Conservation (phyloP, 2,113 vertebrate genomes). For the Ardeotis arabs region DNA sequence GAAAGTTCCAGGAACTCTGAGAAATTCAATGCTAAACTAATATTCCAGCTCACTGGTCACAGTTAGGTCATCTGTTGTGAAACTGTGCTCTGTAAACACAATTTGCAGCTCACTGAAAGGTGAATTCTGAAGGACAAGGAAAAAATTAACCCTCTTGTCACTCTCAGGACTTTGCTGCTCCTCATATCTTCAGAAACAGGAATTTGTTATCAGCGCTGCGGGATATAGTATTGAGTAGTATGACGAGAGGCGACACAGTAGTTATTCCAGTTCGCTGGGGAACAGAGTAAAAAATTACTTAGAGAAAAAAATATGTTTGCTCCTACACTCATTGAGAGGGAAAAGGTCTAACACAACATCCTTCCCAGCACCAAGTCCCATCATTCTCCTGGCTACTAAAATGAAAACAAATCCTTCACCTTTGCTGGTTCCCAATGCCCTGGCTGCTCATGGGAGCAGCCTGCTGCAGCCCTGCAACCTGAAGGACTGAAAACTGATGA, state of each 20-base stretch:
- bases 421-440: accelerated
- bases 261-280: not conserved
- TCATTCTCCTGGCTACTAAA: not conserved
- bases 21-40: not conserved
- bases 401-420: not conserved
- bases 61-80: slow-evolving; percentile 3
- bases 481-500: not conserved
- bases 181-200: not conserved
- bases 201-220: not conserved
- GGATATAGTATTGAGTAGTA: not conserved
- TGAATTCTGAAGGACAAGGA: slow-evolving; percentile 21
- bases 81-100: slow-evolving; percentile 25
- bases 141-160: slow-evolving; percentile 9
- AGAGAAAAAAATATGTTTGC: not conserved
- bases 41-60: slow-evolving; percentile 13
- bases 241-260: accelerated
- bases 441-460: not conserved
- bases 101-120: not conserved
- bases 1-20: not conserved
- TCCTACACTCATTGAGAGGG: not conserved
- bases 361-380: not conserved
- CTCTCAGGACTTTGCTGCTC: not conserved
- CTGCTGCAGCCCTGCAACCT: not conserved
- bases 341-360: not conserved
- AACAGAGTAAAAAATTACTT: not conserved